Conservation (phyloP, 2,888 invertebrate genomes). For the Zaprionus lineosus region DNA sequence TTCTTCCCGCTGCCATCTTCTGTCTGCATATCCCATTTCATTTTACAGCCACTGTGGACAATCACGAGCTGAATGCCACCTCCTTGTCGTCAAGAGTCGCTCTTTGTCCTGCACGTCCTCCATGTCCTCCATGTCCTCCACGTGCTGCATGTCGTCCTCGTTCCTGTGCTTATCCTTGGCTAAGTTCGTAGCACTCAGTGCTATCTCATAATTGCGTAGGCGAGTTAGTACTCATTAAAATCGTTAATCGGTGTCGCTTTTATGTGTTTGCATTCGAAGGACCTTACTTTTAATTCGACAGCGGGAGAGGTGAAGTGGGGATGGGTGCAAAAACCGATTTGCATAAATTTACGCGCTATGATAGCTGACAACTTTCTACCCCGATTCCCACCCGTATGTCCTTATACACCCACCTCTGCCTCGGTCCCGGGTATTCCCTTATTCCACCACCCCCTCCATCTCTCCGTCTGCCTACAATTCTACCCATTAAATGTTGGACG, state of each 20-base stretch:
- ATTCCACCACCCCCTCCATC: no score
- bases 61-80: slow-evolving; percentile 45
- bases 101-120: no score
- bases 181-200: slow-evolving; percentile 5
- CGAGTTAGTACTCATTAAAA: slow-evolving; percentile 77
- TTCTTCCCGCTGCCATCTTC: no score
- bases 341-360: slow-evolving; percentile 71
- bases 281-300: slow-evolving; percentile 68
- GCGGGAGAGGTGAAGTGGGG: background rate
- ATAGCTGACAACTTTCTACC: slow-evolving; percentile 51
- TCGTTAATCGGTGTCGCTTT: slow-evolving; percentile 66
- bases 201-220: slow-evolving; percentile 74
- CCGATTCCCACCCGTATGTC: no score
- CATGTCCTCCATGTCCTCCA: background rate
- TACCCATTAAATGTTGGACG: no score
- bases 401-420: background rate
- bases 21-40: slow-evolving; percentile 23
- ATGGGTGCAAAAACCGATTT: slow-evolving; percentile 59
- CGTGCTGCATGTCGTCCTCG: background rate
- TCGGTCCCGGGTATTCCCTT: no score
- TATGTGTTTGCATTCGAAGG: slow-evolving; percentile 57
- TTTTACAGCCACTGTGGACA: slow-evolving; percentile 34
- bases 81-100: no score
- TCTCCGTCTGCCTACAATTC: background rate
- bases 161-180: background rate